Evolutionary conservation across 2,888 invertebrate genomes (phyloP).

Genomic region (Arctia plantaginis): DNA sequence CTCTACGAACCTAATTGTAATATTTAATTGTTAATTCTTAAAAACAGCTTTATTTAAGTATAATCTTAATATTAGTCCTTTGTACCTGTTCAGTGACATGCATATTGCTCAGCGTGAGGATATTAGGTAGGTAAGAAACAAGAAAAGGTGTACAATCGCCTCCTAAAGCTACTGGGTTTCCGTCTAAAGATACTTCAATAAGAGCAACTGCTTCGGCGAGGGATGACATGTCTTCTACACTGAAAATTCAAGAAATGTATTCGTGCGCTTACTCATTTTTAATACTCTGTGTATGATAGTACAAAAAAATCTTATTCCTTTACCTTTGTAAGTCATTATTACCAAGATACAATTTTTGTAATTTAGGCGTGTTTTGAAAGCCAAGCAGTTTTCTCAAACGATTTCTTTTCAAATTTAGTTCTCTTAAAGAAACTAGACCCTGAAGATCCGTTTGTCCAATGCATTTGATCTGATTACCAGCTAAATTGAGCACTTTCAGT

Average conservation of each 20-base stretch:
- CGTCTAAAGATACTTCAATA: slow-evolving; percentile 94
- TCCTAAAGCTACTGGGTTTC: slow-evolving; percentile 93
- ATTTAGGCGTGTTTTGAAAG: slow-evolving; percentile 91
- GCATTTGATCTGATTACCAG: slow-evolving; percentile 94
- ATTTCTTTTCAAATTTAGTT: slow-evolving; percentile 96
- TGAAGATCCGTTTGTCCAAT: slow-evolving; percentile 92
- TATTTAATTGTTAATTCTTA: background rate
- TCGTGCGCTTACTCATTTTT: background rate
- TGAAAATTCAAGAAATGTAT: slow-evolving; percentile 62
- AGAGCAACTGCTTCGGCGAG: slow-evolving; percentile 92
- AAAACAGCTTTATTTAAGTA: too few species aligned
- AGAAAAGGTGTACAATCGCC: slow-evolving; percentile 93
- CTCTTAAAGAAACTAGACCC: slow-evolving; percentile 92
- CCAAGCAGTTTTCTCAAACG: slow-evolving; percentile 92
- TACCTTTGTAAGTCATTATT: slow-evolving; percentile 91
- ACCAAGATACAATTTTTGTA: slow-evolving; percentile 93
- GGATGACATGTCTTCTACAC: slow-evolving; percentile 95
- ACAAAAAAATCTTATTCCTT: slow-evolving; percentile 8
- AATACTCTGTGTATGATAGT: background rate
- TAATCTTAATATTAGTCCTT: background rate
- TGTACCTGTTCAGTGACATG: slow-evolving; percentile 90
- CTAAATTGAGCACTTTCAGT: slow-evolving; percentile 96
- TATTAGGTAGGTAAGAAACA: slow-evolving; percentile 92
- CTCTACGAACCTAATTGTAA: slow-evolving; percentile 86
- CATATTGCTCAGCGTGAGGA: slow-evolving; percentile 91